Evolutionary conservation across 2,797 vertebrate genomes (phyloP).

Genomic region (Myotis daubentonii): DNA sequence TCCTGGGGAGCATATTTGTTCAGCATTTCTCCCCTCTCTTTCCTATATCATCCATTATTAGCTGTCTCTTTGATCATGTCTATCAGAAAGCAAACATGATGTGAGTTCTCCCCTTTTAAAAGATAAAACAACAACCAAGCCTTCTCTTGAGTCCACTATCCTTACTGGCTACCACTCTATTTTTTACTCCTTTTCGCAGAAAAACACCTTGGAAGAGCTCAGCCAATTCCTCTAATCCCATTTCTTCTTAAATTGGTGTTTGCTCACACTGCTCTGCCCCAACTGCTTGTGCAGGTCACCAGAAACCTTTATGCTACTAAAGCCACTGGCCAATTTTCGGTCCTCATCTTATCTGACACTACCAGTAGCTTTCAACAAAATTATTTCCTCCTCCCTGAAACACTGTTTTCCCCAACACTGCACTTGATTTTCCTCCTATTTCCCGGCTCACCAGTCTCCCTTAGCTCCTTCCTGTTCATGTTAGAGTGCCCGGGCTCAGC

Average conservation of each 20-base stretch:
- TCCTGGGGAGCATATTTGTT: neutral
- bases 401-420: neutral
- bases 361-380: neutral
- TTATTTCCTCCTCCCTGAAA: neutral
- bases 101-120: neutral
- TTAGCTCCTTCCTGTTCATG: neutral
- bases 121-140: neutral
- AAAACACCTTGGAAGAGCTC: neutral
- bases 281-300: neutral
- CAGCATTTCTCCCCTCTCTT: neutral
- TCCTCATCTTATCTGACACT: neutral
- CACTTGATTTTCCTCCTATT: neutral
- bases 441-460: neutral
- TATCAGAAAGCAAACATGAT: neutral
- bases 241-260: neutral
- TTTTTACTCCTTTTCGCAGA: neutral
- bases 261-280: neutral
- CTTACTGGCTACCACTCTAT: neutral
- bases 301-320: neutral
- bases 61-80: neutral
- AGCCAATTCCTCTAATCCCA: neutral
- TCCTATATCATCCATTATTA: neutral
- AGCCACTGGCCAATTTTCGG: neutral
- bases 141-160: neutral
- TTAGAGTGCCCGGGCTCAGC: neutral